Evolutionary conservation across 35 echinoderm and acorn worm species (phyloP).

Genomic region (Apostichopus japonicus): DNA sequence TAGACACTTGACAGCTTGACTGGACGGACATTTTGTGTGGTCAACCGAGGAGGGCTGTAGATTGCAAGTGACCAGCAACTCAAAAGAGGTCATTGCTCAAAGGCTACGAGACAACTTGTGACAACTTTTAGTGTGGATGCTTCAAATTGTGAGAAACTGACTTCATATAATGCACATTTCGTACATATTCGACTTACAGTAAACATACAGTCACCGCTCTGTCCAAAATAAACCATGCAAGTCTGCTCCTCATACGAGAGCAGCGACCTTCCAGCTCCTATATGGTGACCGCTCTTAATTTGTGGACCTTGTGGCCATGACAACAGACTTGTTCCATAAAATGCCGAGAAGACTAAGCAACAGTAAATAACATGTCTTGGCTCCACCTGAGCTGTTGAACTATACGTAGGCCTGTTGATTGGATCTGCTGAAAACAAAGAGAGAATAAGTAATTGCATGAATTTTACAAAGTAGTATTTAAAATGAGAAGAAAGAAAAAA

Average conservation of each 20-base stretch:
- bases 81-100: too few species aligned
- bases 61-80: too few species aligned
- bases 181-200: constrained; percentile 45
- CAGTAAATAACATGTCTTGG: constrained; percentile 60
- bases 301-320: constrained; percentile 64
- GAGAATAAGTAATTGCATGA: background rate
- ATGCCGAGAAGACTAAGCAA: background rate
- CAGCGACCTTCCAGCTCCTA: constrained; percentile 28
- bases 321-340: constrained; percentile 12
- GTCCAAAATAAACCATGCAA: constrained; percentile 47
- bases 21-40: too few species aligned
- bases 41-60: too few species aligned
- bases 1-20: too few species aligned
- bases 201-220: constrained; percentile 65
- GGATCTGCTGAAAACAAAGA: background rate
- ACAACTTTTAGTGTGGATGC: too few species aligned
- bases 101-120: too few species aligned
- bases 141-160: too few species aligned
- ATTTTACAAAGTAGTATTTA: too few species aligned
- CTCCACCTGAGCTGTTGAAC: background rate
- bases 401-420: background rate
- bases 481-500: too few species aligned
- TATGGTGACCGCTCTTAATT: constrained; percentile 1
- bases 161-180: too few species aligned
- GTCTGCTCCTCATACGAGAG: background rate